These are phyloP conservation scores for Teleogryllus occipitalis DNA, from an alignment of 1,140 invertebrate genomes.

Conservation along the genomic window DNA sequence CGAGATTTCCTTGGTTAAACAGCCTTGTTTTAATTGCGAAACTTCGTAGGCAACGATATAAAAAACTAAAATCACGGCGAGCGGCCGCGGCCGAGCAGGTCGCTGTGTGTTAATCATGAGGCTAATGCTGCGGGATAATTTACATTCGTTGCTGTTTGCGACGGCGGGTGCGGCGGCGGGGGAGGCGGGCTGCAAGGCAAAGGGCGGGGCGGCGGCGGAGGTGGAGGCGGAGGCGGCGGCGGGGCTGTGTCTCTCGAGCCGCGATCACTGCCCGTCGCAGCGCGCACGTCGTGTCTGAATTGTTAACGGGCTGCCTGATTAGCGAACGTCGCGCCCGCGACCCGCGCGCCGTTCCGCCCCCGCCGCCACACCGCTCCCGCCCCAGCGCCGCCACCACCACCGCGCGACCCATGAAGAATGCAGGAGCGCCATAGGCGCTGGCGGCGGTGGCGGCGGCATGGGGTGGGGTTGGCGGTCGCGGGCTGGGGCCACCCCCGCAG, in stretches of 20 bases:
- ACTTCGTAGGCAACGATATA: constrained; percentile 21
- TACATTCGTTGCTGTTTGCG: constrained; percentile 16
- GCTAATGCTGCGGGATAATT: constrained; percentile 14
- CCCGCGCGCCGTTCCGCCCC: too few relatives aligned
- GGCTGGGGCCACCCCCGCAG: neutral
- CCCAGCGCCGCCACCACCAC: neutral
- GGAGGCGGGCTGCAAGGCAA: neutral
- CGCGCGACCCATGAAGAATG: neutral
- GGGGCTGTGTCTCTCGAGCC: neutral
- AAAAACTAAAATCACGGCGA: constrained; percentile 20
- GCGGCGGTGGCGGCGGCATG: too few relatives aligned
- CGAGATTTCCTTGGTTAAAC: constrained; percentile 23
- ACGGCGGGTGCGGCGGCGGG: neutral
- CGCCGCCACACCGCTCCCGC: too few relatives aligned
- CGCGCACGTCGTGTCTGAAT: neutral
- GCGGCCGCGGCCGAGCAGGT: neutral
- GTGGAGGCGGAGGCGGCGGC: neutral
- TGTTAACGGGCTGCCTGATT: neutral
- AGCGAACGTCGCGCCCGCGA: neutral
- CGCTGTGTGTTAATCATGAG: constrained; percentile 13
- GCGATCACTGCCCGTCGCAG: neutral
- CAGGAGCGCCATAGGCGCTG: too few relatives aligned
- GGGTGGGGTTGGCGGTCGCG: neutral
- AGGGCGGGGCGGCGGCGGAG: too few relatives aligned
- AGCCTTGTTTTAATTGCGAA: constrained; percentile 24